Conservation (phyloP, 1,140 invertebrate species). For the Drosophila murphyi region DNA sequence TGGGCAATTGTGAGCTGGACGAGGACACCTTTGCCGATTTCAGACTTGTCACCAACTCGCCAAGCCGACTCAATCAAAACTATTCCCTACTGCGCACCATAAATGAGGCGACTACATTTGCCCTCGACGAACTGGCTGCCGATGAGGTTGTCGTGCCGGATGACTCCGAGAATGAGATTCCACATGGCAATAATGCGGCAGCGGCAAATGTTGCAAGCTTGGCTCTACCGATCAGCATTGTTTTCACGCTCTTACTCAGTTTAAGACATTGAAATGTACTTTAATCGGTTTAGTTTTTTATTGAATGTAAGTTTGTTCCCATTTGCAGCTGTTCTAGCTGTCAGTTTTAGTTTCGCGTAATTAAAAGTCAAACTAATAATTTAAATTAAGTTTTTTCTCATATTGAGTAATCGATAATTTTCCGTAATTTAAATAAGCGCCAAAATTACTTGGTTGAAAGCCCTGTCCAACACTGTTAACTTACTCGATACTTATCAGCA, state of each 20-base stretch:
- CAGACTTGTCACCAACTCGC: slow-evolving; percentile 62
- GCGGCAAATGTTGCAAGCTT: slow-evolving; percentile 41
- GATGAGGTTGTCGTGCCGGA: slow-evolving; percentile 71
- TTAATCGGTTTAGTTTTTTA: slow-evolving; percentile 30
- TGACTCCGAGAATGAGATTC: slow-evolving; percentile 75
- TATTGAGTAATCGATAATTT: slow-evolving; percentile 4
- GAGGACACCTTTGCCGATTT: slow-evolving; percentile 85
- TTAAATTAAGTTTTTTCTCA: slow-evolving; percentile 22
- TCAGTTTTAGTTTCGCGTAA: slow-evolving; percentile 34
- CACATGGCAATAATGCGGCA: slow-evolving; percentile 66
- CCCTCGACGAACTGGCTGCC: slow-evolving; percentile 86
- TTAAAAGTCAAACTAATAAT: slow-evolving; percentile 60
- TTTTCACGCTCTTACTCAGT: slow-evolving; percentile 48
- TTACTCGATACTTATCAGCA: slow-evolving; percentile 3
- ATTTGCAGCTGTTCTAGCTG: slow-evolving; percentile 29
- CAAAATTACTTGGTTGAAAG: background rate
- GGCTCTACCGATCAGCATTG: slow-evolving; percentile 31
- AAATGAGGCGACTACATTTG: slow-evolving; percentile 86
- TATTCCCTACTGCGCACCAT: slow-evolving; percentile 88
- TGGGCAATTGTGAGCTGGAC: slow-evolving; percentile 87
- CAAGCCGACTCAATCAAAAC: slow-evolving; percentile 84
- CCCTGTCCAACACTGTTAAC: too few relatives aligned
- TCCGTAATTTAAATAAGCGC: slow-evolving; percentile 2
- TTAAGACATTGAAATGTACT: slow-evolving; percentile 35
- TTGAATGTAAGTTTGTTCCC: slow-evolving; percentile 35